A percentile compares a stretch with the other conserved stretches of the same genome.
Evolutionary conservation across 2,797 vertebrate genomes (phyloP).

Genomic region (Cyclopterus lumpus): DNA sequence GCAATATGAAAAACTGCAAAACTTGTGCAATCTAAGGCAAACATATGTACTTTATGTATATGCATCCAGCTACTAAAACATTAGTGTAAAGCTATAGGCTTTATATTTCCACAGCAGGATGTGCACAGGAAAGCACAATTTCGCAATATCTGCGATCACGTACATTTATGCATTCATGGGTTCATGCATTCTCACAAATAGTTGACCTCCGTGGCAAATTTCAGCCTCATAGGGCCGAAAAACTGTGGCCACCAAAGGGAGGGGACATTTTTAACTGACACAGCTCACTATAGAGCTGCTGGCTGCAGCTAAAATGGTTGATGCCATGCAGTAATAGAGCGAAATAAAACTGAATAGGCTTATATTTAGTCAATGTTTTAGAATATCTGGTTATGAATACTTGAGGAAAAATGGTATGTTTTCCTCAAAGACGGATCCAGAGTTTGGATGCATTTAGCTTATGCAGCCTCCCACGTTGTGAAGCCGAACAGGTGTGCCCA

Average conservation of each 20-base stretch:
- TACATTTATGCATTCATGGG: neutral
- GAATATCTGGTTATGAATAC: neutral
- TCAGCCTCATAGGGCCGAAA: neutral
- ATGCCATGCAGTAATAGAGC: neutral
- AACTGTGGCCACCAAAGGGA: neutral
- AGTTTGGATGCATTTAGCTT: slow-evolving; percentile 14
- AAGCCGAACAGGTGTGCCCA: slow-evolving; percentile 66
- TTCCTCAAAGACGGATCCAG: neutral
- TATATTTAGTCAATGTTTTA: neutral
- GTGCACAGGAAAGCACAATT: neutral
- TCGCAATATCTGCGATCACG: neutral
- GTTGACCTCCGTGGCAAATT: neutral
- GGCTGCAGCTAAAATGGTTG: neutral
- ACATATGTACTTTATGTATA: neutral
- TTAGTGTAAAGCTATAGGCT: neutral
- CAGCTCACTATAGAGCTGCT: neutral
- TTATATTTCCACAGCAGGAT: neutral
- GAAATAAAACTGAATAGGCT: neutral
- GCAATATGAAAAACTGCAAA: neutral
- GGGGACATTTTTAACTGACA: neutral
- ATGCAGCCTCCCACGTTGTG: slow-evolving; percentile 1
- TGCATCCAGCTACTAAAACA: slow-evolving; percentile 1
- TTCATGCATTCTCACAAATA: neutral
- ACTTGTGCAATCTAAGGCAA: neutral
- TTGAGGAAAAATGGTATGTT: neutral